These are phyloP conservation scores for Geococcyx californianus DNA, from an alignment of 2,113 vertebrate genomes.

Conservation along the genomic window DNA sequence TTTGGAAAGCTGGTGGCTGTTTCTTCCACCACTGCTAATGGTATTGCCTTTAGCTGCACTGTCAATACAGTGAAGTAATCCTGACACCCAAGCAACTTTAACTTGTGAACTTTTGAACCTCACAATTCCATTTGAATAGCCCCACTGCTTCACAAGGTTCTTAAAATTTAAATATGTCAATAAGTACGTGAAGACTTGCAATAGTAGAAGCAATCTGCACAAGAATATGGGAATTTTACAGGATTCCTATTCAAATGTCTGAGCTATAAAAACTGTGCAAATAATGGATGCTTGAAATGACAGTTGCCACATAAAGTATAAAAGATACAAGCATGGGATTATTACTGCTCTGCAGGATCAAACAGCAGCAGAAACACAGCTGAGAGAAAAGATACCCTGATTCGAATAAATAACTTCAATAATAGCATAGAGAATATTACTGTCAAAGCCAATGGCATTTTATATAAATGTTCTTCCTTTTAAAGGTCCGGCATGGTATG, in stretches of 20 bases:
- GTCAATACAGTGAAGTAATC: background rate
- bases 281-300: conserved; percentile 17
- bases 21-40: background rate
- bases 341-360: conserved; percentile 28
- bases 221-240: background rate
- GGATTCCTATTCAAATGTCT: background rate
- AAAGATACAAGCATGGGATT: conserved; percentile 8
- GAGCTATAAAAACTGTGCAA: background rate
- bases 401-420: conserved; percentile 55
- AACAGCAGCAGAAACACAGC: conserved; percentile 19
- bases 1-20: background rate
- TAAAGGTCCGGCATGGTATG: conserved; percentile 14
- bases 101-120: background rate
- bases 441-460: conserved; percentile 28
- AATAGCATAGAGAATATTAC: conserved; percentile 51
- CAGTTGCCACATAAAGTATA: background rate
- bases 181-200: background rate
- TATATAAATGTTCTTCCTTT: conserved; percentile 41
- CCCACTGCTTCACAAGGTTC: background rate
- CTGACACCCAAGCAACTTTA: background rate
- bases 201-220: background rate
- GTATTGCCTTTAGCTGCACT: background rate
- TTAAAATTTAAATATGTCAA: background rate
- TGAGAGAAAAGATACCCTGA: conserved; percentile 27
- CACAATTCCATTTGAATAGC: background rate